These are phyloP conservation scores for Ormyrus nitidulus DNA, from an alignment of 2,888 invertebrate genomes.

Conservation along the genomic window DNA sequence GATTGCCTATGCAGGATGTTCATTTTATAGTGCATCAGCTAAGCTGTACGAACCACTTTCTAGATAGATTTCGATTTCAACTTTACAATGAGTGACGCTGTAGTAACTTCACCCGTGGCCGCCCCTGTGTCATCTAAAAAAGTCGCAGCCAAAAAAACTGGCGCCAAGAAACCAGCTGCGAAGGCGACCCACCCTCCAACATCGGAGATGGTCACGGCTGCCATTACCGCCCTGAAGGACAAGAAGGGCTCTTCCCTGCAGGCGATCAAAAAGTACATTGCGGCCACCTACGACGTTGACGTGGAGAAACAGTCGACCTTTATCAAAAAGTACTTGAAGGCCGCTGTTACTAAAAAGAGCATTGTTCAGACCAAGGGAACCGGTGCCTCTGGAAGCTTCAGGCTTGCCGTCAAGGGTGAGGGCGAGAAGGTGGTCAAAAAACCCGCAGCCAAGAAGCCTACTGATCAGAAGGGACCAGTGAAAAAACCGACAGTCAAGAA, in stretches of 20 bases:
- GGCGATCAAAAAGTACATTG: constrained; percentile 82
- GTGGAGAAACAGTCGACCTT: constrained; percentile 78
- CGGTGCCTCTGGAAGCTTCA: constrained; percentile 77
- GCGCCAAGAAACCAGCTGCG: constrained; percentile 56
- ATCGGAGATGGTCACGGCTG: constrained; percentile 78
- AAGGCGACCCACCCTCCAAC: constrained; percentile 75
- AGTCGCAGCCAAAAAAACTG: constrained; percentile 37
- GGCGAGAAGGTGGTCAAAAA: constrained; percentile 38
- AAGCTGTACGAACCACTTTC: constrained; percentile 17
- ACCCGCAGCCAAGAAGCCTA: constrained; percentile 39
- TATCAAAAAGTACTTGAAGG: constrained; percentile 80
- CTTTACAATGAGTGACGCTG: constrained; percentile 15
- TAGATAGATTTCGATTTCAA: no score
- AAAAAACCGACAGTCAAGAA: constrained; percentile 57
- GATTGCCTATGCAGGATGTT: background rate
- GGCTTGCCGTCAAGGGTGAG: constrained; percentile 63
- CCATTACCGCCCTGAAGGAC: constrained; percentile 76
- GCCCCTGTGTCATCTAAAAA: constrained; percentile 50
- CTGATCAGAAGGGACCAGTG: no score
- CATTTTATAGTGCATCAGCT: background rate
- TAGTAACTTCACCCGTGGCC: constrained; percentile 5
- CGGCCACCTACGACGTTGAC: constrained; percentile 79
- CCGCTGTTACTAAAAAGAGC: constrained; percentile 77
- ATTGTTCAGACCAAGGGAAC: constrained; percentile 79
- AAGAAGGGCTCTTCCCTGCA: constrained; percentile 79